Base-by-base conservation (phyloP, 2,797 vertebrate genomes). In the Sarcoramphus papa region DNA sequence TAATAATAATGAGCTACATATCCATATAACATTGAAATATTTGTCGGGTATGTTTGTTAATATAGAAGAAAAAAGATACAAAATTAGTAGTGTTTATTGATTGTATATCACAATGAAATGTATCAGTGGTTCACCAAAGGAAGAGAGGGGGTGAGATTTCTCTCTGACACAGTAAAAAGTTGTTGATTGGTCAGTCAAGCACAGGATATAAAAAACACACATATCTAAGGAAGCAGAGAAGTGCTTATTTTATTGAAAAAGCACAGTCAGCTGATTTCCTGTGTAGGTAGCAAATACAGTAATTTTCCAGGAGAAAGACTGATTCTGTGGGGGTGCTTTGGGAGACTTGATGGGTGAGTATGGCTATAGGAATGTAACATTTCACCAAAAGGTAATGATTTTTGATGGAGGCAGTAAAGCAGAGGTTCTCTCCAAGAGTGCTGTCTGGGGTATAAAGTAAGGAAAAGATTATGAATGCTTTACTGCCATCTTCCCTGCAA, bases 221-320 rank as follows among this genome's bases (percentile, higher is more conserved):
- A 6, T 37, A 33, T 30, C 19, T 48, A 84, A 72, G 41, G 54
- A 54, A 69, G 45, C 7, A 79, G 62, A 65, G 72, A 85, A 88
- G 14, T 35, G 11, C 22, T 62, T 30, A n/a, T 35, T 90, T 87
- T 79, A 53, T 37, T 54, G 14, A 76, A n/a, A 87, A 82, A 82
- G 8, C 14, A 12, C 17, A 56, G n/a, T 57, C n/a, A 76, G 17
- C 15, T 70, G 47, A 62, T 91, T 87, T 87, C 28, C 30, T 73
- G 10, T 65, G 2, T 65, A 24, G 33, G 35, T 23, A 31, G 28
- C 20, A 9, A 1, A 35, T 50, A 47, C 0, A 59, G 40, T 45
- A 11, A 59, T 85, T 89, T 91, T 85, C 19, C 20, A 37, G 64
- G 16, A 70, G 30, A 84, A 68, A 51, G 13, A 2, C 27, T 69